Base-by-base conservation (phyloP, 2,888 invertebrate genomes). In the Cyaniris semiargus region DNA sequence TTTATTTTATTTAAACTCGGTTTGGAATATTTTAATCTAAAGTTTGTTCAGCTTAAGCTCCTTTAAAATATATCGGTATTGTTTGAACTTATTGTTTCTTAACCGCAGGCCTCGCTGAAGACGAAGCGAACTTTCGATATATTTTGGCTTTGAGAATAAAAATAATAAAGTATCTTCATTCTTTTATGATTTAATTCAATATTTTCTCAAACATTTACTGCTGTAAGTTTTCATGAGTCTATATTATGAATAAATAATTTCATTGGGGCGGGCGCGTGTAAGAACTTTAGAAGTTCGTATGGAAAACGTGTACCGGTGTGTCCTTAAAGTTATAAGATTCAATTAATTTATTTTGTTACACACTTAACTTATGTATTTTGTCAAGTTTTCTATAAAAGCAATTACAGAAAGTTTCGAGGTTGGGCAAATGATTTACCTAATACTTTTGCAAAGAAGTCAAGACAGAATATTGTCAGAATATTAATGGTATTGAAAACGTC, bases 181-280 rank as follows among this genome's bases (percentile, higher is more conserved):
- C 3, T 60, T 66, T 66, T 27, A 66, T 27, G 1, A 27, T 27
- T 66, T 66, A 27, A 27, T 66, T 27, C 66, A 27, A 66, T 27
- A 27, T 66, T 1, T 66, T 66, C 27, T 66, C 66, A 66, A 66
- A 66, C 66, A 66, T 31, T 66, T 66, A 66, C 66, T 15, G 66
- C 27, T 66, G 66, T 66, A 66, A 15, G 27, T 66, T 66, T 60
- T 66, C 15, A 27, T 21, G 66, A 66, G 27, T 66, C 27, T 15
- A n/a, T n/a, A n/a, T n/a, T n/a, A 27, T 66, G 27, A 66, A 66
- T 66, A 66, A 27, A 27, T 31, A 66, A 60, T 66, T 66, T 66
- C 23, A 27, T 27, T 66, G 13, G 10, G 1, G 23, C 23, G 60
- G 23, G 23, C 23, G 27, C 60, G 23, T 23, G 27, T 66, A 66